A percentile compares a stretch with the other conserved stretches of the same genome.
Evolutionary conservation across 2,113 vertebrate species (phyloP).

Genomic region (Sylvicapra grimmia): DNA sequence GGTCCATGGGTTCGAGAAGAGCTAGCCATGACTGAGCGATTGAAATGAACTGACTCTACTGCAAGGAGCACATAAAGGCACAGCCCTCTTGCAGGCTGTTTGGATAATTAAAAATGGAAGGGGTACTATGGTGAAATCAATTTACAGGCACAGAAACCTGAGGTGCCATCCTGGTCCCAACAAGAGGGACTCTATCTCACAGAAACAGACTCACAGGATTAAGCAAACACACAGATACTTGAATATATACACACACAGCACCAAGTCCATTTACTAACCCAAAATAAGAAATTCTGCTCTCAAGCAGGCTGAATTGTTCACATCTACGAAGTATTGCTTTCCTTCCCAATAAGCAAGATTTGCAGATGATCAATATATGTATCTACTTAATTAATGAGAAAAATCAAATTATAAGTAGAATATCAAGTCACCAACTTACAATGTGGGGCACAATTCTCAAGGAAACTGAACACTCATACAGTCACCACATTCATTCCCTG

Average conservation of each 20-base stretch:
- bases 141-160: neutral
- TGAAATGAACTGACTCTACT: neutral
- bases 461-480: neutral
- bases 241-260: neutral
- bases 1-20: neutral
- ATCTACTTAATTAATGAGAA: neutral
- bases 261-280: neutral
- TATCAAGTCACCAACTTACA: neutral
- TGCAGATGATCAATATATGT: neutral
- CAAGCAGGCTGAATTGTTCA: neutral
- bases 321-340: neutral
- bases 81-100: neutral
- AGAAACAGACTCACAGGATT: neutral
- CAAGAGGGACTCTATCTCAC: neutral
- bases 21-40: neutral
- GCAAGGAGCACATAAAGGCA: neutral
- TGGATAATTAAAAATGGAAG: neutral
- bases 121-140: neutral
- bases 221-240: neutral
- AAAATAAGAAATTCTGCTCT: neutral
- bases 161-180: neutral
- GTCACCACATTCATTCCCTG: neutral
- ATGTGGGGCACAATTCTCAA: neutral
- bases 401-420: neutral
- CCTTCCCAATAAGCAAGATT: neutral